Conservation (phyloP, 2,797 vertebrate genomes). For the Lophius americanus region DNA sequence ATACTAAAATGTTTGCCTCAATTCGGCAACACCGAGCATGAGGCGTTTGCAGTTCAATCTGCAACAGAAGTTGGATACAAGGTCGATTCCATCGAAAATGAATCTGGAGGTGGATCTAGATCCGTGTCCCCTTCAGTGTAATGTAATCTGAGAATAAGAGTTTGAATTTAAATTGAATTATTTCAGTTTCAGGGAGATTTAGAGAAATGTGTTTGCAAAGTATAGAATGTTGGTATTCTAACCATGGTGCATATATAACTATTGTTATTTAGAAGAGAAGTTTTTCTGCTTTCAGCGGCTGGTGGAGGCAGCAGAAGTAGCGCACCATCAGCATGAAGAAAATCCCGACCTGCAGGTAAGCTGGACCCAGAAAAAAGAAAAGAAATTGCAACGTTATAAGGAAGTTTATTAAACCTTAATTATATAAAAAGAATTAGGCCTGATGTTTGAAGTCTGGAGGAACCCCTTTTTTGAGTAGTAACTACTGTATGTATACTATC, state of each 20-base stretch:
- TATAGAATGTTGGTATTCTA: too few species aligned
- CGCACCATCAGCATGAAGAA: conserved; percentile 95
- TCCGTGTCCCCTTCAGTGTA: conserved; percentile 8
- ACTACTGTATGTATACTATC: too few species aligned
- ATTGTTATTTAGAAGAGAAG: too few species aligned
- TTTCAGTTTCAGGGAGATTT: not conserved
- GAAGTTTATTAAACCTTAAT: not conserved
- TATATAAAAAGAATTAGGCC: not conserved
- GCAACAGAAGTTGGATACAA: not conserved
- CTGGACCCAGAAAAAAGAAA: not conserved
- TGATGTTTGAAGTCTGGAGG: conserved; percentile 15
- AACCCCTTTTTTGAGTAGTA: conserved; percentile 15
- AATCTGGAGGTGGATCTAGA: not conserved
- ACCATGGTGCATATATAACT: too few species aligned
- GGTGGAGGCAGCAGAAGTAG: conserved; percentile 96
- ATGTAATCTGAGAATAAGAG: conserved; percentile 10
- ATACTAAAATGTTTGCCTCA: not conserved
- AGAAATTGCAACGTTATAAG: not conserved
- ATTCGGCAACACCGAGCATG: not conserved
- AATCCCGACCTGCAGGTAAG: conserved; percentile 96
- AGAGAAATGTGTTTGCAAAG: too few species aligned
- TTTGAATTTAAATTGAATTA: conserved; percentile 1
- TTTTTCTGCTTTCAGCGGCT: conserved; percentile 82
- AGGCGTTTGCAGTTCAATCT: not conserved
- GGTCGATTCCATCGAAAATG: conserved; percentile 2